A percentile compares a stretch with the other conserved stretches of the same genome.
Conservation (phyloP, 1,140 invertebrate species). For the Olivierus martensii region DNA sequence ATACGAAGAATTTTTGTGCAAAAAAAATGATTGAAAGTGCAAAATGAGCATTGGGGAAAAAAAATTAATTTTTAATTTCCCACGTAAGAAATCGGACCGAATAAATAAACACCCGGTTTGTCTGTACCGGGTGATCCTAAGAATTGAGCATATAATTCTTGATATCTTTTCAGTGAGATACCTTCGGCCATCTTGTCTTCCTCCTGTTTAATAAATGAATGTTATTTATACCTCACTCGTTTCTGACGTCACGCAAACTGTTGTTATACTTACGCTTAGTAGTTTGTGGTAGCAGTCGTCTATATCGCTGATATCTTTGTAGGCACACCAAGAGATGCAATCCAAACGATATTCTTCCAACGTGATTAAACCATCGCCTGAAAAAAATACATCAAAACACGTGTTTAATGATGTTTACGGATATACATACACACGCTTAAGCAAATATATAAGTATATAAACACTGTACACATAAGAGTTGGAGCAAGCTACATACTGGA, state of each 20-base stretch:
- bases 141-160: slow-evolving; percentile 67
- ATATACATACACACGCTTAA: too few relatives aligned
- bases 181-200: slow-evolving; percentile 62
- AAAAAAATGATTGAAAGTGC: too few relatives aligned
- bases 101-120: slow-evolving; percentile 53
- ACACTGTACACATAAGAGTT: too few relatives aligned
- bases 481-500: too few relatives aligned
- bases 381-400: too few relatives aligned
- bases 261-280: slow-evolving; percentile 51
- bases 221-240: background rate
- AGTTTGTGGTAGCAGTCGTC: slow-evolving; percentile 61
- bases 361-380: slow-evolving; percentile 55
- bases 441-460: too few relatives aligned
- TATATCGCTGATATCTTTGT: slow-evolving; percentile 53
- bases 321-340: slow-evolving; percentile 58
- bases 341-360: slow-evolving; percentile 67
- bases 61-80: too few relatives aligned
- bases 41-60: too few relatives aligned
- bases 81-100: slow-evolving; percentile 45
- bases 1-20: too few relatives aligned
- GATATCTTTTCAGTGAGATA: slow-evolving; percentile 54
- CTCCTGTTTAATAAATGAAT: slow-evolving; percentile 39
- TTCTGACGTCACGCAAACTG: too few relatives aligned
- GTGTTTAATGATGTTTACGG: too few relatives aligned
- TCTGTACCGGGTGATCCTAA: slow-evolving; percentile 58